Evolutionary conservation across 2,113 vertebrate genomes (phyloP), one percentile per base, ranked within the genome.

Genomic region (Dermatemys mawii): DNA sequence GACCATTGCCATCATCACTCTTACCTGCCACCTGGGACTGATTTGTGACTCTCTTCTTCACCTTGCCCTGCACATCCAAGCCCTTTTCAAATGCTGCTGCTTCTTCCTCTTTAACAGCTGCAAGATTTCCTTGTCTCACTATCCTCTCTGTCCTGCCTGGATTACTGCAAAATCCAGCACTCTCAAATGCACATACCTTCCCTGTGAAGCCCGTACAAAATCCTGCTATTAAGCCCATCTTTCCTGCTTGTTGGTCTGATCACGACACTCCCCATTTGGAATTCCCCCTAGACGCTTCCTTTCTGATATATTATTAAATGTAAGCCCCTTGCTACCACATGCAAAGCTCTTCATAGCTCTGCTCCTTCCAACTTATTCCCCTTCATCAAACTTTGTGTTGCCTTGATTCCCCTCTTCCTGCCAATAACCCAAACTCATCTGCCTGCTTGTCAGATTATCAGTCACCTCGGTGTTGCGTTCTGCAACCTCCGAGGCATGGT

Each of bases 11-110:
- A 48, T 38, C 1, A 0, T 76, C 89, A 57, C 75, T 46, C 51
- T 41, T 13, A 32, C 35, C 63, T 78, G 76, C 22, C 14, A 49
- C 49, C 41, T 11, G 10, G 1, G 41, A 32, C 41, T 0, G 0
- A 54, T 11, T 49, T 44, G 67, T 55, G n/a, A 3, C n/a, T 57
- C 50, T 46, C 41, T 4, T 32, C 49, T 57, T 82, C n/a, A 49
- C 2, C 57, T 8, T 3, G 46, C 8, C 51, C 57, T 24, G 67
- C 44, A 50, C 10, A 11, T 29, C 67, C 46, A 4, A 6, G 12
- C 9, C n/a, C 10, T 57, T 44, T 10, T 10, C 9, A 79, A 50
- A 51, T n/a, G 26, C 0, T 1, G 50, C n/a, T 79, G 49, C 79
- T 70, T 67, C 63, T 38, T 70, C 67, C 67, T 21, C 63, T 9